These are phyloP conservation scores for Caenorhabditis remanei DNA, from an alignment of 1,140 invertebrate genomes.

Conservation along the genomic window DNA sequence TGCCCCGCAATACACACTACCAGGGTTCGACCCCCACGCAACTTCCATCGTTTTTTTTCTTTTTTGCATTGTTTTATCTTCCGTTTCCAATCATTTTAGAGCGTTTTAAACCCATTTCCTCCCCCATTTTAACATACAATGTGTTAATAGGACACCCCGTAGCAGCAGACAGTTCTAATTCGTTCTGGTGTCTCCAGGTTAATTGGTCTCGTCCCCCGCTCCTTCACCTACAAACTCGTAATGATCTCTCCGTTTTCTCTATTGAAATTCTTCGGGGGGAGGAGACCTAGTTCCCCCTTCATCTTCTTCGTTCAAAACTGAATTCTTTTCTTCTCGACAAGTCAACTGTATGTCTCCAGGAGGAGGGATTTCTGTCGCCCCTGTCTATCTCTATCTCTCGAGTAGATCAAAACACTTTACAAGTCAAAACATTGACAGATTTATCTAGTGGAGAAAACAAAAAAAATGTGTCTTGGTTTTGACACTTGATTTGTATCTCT, in stretches of 20 bases:
- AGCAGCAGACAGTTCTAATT: neutral
- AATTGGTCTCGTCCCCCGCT: neutral
- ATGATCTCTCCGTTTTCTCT: neutral
- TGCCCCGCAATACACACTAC: too few relatives aligned
- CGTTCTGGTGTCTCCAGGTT: slow-evolving; percentile 5
- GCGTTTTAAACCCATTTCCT: neutral
- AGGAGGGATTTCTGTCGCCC: neutral
- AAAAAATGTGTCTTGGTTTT: neutral
- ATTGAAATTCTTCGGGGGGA: neutral
- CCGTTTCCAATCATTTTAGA: too few relatives aligned
- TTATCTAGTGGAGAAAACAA: too few relatives aligned
- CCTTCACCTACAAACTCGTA: neutral
- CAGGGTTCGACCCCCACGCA: too few relatives aligned
- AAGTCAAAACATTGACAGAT: neutral
- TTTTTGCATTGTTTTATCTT: too few relatives aligned
- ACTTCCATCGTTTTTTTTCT: too few relatives aligned
- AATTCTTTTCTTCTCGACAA: neutral
- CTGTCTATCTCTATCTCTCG: too few relatives aligned
- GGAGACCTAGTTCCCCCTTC: neutral
- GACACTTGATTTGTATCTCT: slow-evolving; percentile 15
- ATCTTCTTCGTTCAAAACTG: neutral
- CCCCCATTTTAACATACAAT: neutral
- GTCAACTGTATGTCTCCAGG: neutral
- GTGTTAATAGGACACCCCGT: slow-evolving; percentile 2
- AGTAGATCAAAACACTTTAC: too few relatives aligned